Base-by-base conservation (phyloP, 2,113 vertebrate genomes). In the Fukomys damarensis region DNA sequence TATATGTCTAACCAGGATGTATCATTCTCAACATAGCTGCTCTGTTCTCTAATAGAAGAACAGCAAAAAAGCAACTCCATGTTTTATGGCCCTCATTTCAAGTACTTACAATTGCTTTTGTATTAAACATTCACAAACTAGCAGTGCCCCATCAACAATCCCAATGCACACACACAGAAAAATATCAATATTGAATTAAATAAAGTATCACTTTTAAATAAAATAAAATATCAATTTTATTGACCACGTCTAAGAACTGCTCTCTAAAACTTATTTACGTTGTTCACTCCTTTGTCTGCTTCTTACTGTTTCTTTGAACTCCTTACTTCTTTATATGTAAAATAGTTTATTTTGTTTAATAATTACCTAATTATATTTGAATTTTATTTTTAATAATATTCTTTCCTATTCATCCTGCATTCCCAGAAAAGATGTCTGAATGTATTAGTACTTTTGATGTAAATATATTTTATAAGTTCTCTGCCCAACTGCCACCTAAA, bases 331-430 rank as follows among this genome's bases (percentile, higher is more conserved):
- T 43, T 1, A n/a, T 91, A 19, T 56, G 30, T 83, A 41, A 54
- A 83, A 66, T 24, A 61, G 3, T 46, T 74, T 77, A 65, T 43
- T 56, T 85, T 17, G 43, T 82, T 58, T 93, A 46, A 79, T 59
- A 63, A 74, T 76, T 84, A 12, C 66, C 24, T 61, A 3, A 54
- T 49, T 93, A 54, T 72, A 68, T 7, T 90, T 91, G 35, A 74
- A 74, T 58, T 63, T 82, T 82, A 89, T 77, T 89, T 96, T 84
- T 3, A 70, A 93, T 89, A 95, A 54, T 20, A 92, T 46, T 19
- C 19, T 76, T 2, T 52, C 30, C 38, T 94, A 11, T 49, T 56
- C 3, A 46, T 52, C n/a, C 6, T 80, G 3, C 1, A 72, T 92
- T 74, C 58, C 14, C 70, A 41, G 19, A 83, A 89, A 74, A n/a